These are phyloP conservation scores for Galleria mellonella DNA, from an alignment of 1,140 invertebrate species.

Conservation along the genomic window DNA sequence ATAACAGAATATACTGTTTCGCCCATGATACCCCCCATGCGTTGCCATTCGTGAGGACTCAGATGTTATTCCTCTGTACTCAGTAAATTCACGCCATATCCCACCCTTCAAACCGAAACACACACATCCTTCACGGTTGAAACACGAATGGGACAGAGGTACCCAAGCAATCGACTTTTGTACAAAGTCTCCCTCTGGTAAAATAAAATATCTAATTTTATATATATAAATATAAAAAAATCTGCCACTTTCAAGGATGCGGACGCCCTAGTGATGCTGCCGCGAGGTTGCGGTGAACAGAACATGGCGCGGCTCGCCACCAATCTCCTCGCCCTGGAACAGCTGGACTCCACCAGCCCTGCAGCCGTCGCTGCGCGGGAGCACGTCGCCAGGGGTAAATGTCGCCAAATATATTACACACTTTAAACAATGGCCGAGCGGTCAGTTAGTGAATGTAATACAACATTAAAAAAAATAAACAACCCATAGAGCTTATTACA, in stretches of 20 bases:
- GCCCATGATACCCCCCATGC: too few species aligned
- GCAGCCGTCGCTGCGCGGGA: constrained; percentile 22
- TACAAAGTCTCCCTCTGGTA: too few species aligned
- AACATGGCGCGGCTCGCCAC: constrained; percentile 89
- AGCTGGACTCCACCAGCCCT: constrained; percentile 70
- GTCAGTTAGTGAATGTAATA: neutral
- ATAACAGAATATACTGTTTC: too few species aligned
- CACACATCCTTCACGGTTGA: too few species aligned
- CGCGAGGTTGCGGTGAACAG: constrained; percentile 87
- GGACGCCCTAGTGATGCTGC: constrained; percentile 75
- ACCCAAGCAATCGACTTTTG: too few species aligned
- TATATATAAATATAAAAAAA: neutral
- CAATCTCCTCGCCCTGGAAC: constrained; percentile 82
- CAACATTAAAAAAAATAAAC: neutral
- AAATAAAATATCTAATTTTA: neutral
- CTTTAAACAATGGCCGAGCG: too few species aligned
- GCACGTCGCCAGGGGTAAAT: constrained; percentile 45
- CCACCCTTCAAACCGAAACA: too few species aligned
- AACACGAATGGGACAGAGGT: too few species aligned
- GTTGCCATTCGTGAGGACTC: too few species aligned
- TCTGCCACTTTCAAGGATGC: constrained; percentile 65
- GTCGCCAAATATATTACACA: neutral
- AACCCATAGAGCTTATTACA: neutral
- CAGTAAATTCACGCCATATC: too few species aligned
- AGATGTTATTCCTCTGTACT: too few species aligned